Evolutionary conservation across 1,140 invertebrate species (phyloP).

Genomic region (Aphis gossypii): DNA sequence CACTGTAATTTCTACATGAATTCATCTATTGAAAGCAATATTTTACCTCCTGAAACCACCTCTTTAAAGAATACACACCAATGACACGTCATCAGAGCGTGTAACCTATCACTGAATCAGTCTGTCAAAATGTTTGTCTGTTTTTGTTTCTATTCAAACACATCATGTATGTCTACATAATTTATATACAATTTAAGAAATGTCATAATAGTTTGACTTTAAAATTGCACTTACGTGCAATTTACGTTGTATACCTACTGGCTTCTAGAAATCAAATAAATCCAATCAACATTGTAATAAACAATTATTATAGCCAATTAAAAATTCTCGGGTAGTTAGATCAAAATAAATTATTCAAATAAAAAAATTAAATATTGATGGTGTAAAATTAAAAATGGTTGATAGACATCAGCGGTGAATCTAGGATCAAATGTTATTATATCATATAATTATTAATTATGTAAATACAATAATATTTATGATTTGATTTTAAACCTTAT

Average conservation of each 20-base stretch:
- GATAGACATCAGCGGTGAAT: background rate
- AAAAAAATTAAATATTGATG: background rate
- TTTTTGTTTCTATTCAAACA: background rate
- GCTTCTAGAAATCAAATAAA: background rate
- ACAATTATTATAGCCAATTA: background rate
- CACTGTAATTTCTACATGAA: background rate
- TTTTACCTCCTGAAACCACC: background rate
- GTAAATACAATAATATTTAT: no score
- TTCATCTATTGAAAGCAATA: conserved; percentile 7
- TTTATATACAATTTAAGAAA: background rate
- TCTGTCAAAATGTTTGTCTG: background rate
- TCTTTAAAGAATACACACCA: background rate
- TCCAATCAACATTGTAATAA: background rate
- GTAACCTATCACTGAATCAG: background rate
- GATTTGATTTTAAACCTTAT: no score
- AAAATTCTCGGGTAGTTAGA: background rate
- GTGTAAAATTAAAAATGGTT: background rate
- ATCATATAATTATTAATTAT: no score
- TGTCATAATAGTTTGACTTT: background rate
- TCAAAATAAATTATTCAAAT: background rate
- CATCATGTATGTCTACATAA: background rate
- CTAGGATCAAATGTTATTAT: no score
- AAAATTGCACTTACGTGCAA: background rate
- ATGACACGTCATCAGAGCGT: background rate
- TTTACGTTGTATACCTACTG: background rate